phyloP scores from a whole-genome alignment of 2,888 invertebrate species.

The Conus canariensis region DNA sequence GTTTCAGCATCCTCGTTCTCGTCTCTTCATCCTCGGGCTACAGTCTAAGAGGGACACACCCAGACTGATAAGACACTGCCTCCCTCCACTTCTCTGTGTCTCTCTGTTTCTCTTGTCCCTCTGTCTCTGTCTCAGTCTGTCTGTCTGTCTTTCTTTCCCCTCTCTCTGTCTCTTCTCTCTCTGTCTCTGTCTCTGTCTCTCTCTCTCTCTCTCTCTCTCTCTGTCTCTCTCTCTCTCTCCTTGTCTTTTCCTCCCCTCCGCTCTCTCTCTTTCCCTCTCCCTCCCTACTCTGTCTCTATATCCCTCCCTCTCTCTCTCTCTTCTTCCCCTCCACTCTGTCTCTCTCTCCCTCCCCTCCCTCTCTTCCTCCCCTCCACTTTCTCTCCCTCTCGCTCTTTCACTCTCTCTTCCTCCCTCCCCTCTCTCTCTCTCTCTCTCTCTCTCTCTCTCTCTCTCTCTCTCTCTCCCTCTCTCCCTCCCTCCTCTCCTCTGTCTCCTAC shows the following conservation, averaged over 20 bases:
- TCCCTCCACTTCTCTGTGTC: too few relatives aligned
- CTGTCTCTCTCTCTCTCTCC: neutral
- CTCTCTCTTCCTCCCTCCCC: neutral
- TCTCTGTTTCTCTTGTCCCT: too few relatives aligned
- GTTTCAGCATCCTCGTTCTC: too few relatives aligned
- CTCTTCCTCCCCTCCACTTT: neutral
- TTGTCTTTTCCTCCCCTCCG: too few relatives aligned
- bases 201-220: neutral
- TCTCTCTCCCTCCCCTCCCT: neutral
- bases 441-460: slow-evolving; percentile 6
- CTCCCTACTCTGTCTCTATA: too few relatives aligned
- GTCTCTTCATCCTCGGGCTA: too few relatives aligned
- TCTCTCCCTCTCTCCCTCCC: neutral
- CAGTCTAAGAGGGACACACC: too few relatives aligned
- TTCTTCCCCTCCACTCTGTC: neutral
- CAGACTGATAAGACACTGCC: too few relatives aligned
- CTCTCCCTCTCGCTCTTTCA: neutral
- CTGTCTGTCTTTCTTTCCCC: neutral
- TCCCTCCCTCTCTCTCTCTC: neutral
- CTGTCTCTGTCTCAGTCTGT: neutral
- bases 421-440: slow-evolving; percentile 12
- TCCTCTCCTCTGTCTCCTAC: neutral
- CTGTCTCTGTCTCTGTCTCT: neutral
- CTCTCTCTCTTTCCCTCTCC: too few relatives aligned
- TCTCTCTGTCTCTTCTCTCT: neutral